Base-by-base conservation (phyloP, 2,113 vertebrate genomes). In the Coracopsis vasa region DNA sequence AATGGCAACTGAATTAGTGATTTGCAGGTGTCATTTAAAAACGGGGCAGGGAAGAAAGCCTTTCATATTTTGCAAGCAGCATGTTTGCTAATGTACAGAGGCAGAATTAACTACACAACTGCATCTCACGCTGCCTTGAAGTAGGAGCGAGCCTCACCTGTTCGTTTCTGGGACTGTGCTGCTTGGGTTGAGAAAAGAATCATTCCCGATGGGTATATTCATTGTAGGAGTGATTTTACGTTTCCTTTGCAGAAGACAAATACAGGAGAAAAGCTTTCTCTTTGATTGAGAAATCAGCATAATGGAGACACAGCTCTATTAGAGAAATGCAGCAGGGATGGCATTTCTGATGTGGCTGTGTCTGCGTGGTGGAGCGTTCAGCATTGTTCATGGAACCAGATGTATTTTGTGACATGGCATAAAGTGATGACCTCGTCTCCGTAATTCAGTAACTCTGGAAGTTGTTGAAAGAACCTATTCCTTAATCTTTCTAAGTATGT, bases 21-120 rank as follows among this genome's bases (percentile, higher is more conserved):
- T 97, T 88, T 82, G 93, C 90, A 95, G 96, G 96, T 95, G 95
- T 96, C 94, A 82, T 91, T 95, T 91, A 61, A 79, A 93, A 95
- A 79, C 0, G 60, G 92, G 84, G 72, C 91, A 86, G 92, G 88
- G 88, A 80, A 92, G 86, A 88, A 88, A 92, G 85, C 90, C 88
- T 95, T 94, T 86, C 80, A 42, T 94, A 90, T 92, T 95, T 91
- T 89, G 92, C 91, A 92, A 86, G 87, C 18, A 14, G 73, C 4
- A 1, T 70, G 64, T 79, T 90, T 93, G 78, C 79, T 75, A 28
- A 39, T 54, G 62, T 19, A n/a, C 45, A 13, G 74, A 83, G 45
- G 74, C 94, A 91, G 86, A 94, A 85, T 90, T 90, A 77, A n/a
- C 73, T 48, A 20, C 48, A 7, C 51, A 37, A 87, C 87, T 53